phyloP scores from a whole-genome alignment of 2,797 vertebrate species.

The Anomalospiza imberbis region DNA sequence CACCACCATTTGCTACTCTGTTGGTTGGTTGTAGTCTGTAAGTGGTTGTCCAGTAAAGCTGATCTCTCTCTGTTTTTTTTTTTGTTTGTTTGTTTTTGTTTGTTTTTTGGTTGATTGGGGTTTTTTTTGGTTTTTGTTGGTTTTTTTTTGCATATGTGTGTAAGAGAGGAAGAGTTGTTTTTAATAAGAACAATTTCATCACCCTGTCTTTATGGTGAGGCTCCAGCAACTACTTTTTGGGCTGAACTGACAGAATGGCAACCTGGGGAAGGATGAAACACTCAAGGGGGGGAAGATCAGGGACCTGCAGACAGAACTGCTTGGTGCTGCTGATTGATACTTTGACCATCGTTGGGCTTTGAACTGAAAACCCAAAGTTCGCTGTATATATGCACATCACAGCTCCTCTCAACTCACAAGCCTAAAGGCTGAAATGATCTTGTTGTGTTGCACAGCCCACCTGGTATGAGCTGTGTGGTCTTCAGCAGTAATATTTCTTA shows the following conservation, averaged over 20 bases:
- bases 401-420: not conserved
- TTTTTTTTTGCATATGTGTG: too few species aligned
- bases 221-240: not conserved
- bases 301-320: not conserved
- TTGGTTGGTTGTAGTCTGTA: not conserved
- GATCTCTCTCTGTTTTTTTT: accelerated
- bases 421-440: not conserved
- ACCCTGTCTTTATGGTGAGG: not conserved
- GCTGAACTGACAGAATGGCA: not conserved
- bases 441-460: not conserved
- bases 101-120: too few species aligned
- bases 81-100: too few species aligned
- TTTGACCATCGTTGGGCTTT: not conserved
- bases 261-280: not conserved
- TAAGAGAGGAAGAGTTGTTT: not conserved
- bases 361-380: not conserved
- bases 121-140: too few species aligned
- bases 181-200: not conserved
- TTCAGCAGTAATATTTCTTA: not conserved
- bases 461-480: not conserved
- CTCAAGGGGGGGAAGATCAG: not conserved
- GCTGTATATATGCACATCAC: not conserved
- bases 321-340: not conserved
- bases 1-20: not conserved
- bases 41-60: not conserved